phyloP scores from a whole-genome alignment of 2,888 invertebrate genomes.

The Drymonia ruficornis region DNA sequence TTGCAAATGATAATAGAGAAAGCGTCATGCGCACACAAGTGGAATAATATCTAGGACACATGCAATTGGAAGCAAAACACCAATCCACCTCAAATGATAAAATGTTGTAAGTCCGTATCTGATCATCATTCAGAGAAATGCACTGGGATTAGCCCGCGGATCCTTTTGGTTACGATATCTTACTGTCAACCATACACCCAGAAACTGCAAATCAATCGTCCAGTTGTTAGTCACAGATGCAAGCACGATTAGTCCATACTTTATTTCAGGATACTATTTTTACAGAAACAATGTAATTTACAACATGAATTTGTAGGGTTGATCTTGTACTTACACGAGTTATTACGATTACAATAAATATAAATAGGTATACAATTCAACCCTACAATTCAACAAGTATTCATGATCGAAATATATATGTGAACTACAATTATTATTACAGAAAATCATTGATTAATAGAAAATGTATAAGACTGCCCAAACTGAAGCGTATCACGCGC shows the following conservation, averaged over 20 bases:
- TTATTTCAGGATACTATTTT: neutral
- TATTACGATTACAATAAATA: too few relatives aligned
- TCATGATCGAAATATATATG: neutral
- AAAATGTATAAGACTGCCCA: neutral
- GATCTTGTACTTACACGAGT: neutral
- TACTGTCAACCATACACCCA: conserved; percentile 98
- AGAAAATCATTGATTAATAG: too few relatives aligned
- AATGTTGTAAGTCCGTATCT: conserved; percentile 60
- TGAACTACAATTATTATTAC: neutral
- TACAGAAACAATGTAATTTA: neutral
- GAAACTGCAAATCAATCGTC: conserved; percentile 90
- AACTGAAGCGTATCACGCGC: neutral
- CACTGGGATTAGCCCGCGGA: conserved; percentile 98
- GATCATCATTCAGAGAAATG: conserved; percentile 94
- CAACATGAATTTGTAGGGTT: neutral
- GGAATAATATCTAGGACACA: conserved; percentile 12
- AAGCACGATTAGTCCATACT: conserved; percentile 16
- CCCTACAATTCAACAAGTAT: neutral
- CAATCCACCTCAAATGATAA: conserved; percentile 75
- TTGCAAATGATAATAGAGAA: conserved; percentile 6
- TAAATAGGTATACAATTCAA: too few relatives aligned
- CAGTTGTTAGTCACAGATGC: conserved; percentile 70
- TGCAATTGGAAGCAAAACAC: conserved; percentile 60
- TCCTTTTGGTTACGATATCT: conserved; percentile 99
- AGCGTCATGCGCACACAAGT: conserved; percentile 36